These are phyloP conservation scores for Halocynthia aurantium DNA, from an alignment of 23 tunicate species.

Conservation along the genomic window DNA sequence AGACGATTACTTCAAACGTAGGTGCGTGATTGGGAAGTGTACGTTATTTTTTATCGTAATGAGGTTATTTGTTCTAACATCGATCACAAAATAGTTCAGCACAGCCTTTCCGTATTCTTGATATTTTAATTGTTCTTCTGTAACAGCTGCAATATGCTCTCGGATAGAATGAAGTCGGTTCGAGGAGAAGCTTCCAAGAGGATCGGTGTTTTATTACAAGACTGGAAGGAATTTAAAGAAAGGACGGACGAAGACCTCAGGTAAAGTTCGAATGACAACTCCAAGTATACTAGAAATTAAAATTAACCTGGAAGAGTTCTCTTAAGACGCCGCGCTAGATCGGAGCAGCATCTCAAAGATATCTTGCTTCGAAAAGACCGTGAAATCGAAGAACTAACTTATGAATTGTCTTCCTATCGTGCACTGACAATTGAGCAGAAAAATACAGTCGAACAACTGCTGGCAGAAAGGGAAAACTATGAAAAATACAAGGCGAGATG, in stretches of 20 bases:
- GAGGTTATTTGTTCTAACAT: too few relatives aligned
- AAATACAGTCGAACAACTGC: constrained; percentile 38
- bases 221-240: constrained; percentile 65
- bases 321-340: constrained; percentile 26
- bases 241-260: constrained; percentile 62
- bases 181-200: constrained; percentile 80
- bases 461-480: constrained; percentile 21
- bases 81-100: neutral
- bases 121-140: neutral
- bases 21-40: too few relatives aligned
- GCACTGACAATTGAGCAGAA: constrained; percentile 41
- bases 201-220: constrained; percentile 38
- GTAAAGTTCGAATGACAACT: constrained; percentile 9
- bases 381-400: constrained; percentile 41
- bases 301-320: too few relatives aligned
- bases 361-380: constrained; percentile 42
- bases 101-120: neutral
- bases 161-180: constrained; percentile 43
- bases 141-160: constrained; percentile 12
- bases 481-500: constrained; percentile 47
- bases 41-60: too few relatives aligned
- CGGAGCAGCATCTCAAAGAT: constrained; percentile 53
- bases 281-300: neutral
- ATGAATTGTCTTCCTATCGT: constrained; percentile 44
- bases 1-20: too few relatives aligned